Evolutionary conservation across 1,140 invertebrate genomes (phyloP).

Genomic region (Trichomalopsis sarcophagae): DNA sequence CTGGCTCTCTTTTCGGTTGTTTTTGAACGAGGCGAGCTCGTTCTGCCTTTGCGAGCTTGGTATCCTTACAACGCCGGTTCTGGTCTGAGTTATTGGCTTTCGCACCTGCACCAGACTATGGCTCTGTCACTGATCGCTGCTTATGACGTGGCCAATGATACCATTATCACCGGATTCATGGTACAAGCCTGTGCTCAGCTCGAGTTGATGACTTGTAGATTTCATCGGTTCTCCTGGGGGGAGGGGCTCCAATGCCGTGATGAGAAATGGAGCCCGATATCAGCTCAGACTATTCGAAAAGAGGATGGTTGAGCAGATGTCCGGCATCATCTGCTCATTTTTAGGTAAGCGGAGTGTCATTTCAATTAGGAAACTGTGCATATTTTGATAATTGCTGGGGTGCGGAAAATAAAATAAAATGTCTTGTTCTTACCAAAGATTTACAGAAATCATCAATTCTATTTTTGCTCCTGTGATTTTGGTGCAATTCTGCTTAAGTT

Average conservation of each 20-base stretch:
- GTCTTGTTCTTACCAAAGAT: not conserved
- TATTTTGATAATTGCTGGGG: too few species aligned
- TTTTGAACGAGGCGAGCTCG: not conserved
- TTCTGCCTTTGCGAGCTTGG: not conserved
- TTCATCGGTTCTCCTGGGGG: not conserved
- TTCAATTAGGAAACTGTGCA: too few species aligned
- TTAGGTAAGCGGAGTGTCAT: not conserved
- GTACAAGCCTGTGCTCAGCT: slow-evolving; percentile 16
- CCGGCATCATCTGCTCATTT: slow-evolving; percentile 17
- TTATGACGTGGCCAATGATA: slow-evolving; percentile 17
- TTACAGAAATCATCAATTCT: not conserved
- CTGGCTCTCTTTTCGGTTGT: not conserved
- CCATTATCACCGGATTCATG: slow-evolving; percentile 9
- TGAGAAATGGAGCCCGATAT: not conserved
- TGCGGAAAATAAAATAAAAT: too few species aligned
- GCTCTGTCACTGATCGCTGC: not conserved
- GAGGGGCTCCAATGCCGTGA: not conserved
- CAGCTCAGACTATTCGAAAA: not conserved
- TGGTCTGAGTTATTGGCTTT: not conserved
- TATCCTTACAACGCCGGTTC: not conserved
- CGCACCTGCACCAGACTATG: not conserved
- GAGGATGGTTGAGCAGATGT: not conserved
- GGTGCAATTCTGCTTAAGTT: slow-evolving; percentile 21
- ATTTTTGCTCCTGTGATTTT: slow-evolving; percentile 4
- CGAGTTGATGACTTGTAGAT: not conserved